These are phyloP conservation scores for Sitobion miscanthi DNA, from an alignment of 1,140 invertebrate genomes.

Conservation along the genomic window DNA sequence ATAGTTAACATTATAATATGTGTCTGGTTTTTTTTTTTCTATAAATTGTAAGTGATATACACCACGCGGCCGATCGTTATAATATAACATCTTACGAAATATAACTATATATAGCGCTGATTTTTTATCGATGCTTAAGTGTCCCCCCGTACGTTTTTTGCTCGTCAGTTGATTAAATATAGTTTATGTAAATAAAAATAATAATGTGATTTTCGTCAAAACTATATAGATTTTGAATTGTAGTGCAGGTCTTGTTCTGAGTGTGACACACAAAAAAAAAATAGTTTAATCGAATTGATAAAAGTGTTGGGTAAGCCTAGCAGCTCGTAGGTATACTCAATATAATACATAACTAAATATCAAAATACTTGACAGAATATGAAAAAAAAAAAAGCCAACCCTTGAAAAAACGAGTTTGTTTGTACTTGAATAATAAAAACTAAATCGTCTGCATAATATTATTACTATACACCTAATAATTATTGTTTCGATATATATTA, in stretches of 20 bases:
- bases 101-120: not conserved
- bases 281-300: too few species aligned
- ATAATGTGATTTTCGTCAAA: not conserved
- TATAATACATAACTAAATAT: not conserved
- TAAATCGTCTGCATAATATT: not conserved
- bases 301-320: too few species aligned
- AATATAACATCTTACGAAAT: not conserved
- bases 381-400: not conserved
- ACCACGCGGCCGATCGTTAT: not conserved
- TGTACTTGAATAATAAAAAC: not conserved
- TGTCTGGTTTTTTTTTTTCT: too few species aligned
- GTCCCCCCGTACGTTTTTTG: not conserved
- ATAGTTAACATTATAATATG: too few species aligned
- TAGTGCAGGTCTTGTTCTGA: too few species aligned
- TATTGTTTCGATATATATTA: not conserved
- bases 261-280: too few species aligned
- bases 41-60: too few species aligned
- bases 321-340: too few species aligned
- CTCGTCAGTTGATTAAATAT: not conserved
- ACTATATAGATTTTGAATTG: not conserved
- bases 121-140: not conserved
- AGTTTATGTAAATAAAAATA: not conserved
- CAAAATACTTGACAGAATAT: not conserved
- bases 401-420: not conserved
- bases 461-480: too few species aligned